These are phyloP conservation scores for Aspiorhynchus laticeps DNA, from an alignment of 2,113 vertebrate genomes.

Conservation along the genomic window DNA sequence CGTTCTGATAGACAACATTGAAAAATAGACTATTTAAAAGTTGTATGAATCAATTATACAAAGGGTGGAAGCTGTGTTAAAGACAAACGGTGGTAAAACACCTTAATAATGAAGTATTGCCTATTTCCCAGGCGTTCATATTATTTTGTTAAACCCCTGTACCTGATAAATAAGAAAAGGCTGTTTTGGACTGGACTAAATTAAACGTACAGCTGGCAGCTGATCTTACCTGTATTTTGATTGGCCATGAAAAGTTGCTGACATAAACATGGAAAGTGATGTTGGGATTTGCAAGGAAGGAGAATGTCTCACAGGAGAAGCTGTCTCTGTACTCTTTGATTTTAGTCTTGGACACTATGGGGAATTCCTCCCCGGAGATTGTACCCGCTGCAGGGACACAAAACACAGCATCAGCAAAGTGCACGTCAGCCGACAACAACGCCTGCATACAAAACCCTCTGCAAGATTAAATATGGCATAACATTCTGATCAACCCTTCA, in stretches of 20 bases:
- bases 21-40: too few species aligned
- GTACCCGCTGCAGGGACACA: conserved; percentile 82
- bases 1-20: too few species aligned
- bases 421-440: conserved; percentile 7
- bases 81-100: too few species aligned
- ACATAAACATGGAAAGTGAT: conserved; percentile 98
- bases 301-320: conserved; percentile 97
- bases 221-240: conserved; percentile 94
- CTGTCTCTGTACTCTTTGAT: conserved; percentile 94
- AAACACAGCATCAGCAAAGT: background rate
- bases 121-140: background rate
- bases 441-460: background rate
- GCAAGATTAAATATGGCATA: background rate
- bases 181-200: background rate
- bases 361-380: conserved; percentile 93
- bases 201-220: background rate
- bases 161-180: background rate
- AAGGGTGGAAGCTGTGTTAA: too few species aligned
- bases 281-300: conserved; percentile 93
- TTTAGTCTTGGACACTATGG: conserved; percentile 90
- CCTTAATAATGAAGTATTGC: too few species aligned
- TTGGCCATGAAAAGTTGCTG: conserved; percentile 98
- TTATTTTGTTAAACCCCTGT: background rate
- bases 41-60: too few species aligned
- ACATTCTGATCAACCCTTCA: background rate